Base-by-base conservation (phyloP, 2,888 invertebrate genomes). In the Patella caerulea region DNA sequence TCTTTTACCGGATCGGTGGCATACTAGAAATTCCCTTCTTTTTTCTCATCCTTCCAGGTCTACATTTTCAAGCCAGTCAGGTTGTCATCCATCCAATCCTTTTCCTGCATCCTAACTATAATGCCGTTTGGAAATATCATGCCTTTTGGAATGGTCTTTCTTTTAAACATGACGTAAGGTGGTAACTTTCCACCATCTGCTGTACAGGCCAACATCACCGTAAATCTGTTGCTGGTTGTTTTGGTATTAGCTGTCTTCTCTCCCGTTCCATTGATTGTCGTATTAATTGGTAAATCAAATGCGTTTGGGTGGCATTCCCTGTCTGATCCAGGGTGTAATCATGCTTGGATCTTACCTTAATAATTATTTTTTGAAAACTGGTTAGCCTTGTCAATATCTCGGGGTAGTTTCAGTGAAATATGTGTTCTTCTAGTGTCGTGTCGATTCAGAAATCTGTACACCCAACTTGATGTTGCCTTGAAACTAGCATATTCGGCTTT, bases 381-480 rank as follows among this genome's bases (percentile, higher is more conserved):
- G 29, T 29, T 29, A 29, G 29, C 29, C 3, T 29, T 3, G 29
- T 29, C 29, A 29, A 29, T 3, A 29, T 29, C 29, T 29, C 3
- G 29, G 29, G 29, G 29, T 29, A 24, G 24, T 24, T 24, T 24
- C 24, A 24, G 24, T 24, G 24, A 24, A 24, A 15, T 34, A 72
- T 34, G 72, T 45, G 72, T 9, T 4, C 34, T 17, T 7, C 45
- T 45, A 11, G 11, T n/a, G 9, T 72, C 1, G 11, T 15, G 11
- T 29, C 45, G n/a, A 11, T 34, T 24, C 24, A 11, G n/a, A 11
- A 71, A 71, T 9, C 19, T n/a, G 11, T 29, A 19, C 29, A 29
- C 15, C 71, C 71, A 34, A 7, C 11, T 17, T 34, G 71, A 71
- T 19, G 71, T 45, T 9, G 71, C 71, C 29, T 71, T 71, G 71